Evolutionary conservation across 2,113 vertebrate species (phyloP), one percentile per base, ranked within the genome.

Genomic region (Pygoscelis antarcticus): DNA sequence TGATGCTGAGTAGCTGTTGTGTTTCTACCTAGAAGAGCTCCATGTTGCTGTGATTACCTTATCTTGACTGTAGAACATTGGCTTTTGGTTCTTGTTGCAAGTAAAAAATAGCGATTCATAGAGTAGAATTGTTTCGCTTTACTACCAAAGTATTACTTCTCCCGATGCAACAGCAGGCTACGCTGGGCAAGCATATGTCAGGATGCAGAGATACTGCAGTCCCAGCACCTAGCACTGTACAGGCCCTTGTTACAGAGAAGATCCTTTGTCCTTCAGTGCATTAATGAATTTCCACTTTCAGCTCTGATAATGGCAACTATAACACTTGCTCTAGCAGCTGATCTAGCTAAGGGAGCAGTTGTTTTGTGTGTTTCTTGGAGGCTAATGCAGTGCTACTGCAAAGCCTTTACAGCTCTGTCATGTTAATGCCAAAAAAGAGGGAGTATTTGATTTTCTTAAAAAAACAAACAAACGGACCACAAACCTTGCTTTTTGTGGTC

Each of bases 371-470:
- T 51, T 91, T 77, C 60, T 47, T 64, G 52, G 49, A 79, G 40
- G 27, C 62, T 62, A 22, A 25, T 54, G 58, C 66, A 23, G 38
- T 42, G 61, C 87, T n/a, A 13, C 58, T 69, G 84, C 77, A 87
- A 55, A 68, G 34, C 47, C 84, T 80, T 51, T 49, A 46, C 58
- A 55, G 62, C 40, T 83, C 49, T 71, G 29, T 29, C 58, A 16
- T 19, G 38, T 42, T 49, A 72, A 51, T 77, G 72, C 44, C 68
- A 51, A 75, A 76, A 71, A 47, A 55, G 40, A 49, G 42, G 22
- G 36, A n/a, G 47, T 81, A 72, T 92, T 90, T 87, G 78, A 61
- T 90, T 92, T 94, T 82, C 87, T 75, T 66, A 34, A 87, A 79
- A 84, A 62, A 52, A 17, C 25, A 85, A 91, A 52, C 61, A 66